A percentile compares a stretch with the other conserved stretches of the same genome.
Conservation (phyloP, 2,113 vertebrate genomes). For the Istiophorus platypterus region DNA sequence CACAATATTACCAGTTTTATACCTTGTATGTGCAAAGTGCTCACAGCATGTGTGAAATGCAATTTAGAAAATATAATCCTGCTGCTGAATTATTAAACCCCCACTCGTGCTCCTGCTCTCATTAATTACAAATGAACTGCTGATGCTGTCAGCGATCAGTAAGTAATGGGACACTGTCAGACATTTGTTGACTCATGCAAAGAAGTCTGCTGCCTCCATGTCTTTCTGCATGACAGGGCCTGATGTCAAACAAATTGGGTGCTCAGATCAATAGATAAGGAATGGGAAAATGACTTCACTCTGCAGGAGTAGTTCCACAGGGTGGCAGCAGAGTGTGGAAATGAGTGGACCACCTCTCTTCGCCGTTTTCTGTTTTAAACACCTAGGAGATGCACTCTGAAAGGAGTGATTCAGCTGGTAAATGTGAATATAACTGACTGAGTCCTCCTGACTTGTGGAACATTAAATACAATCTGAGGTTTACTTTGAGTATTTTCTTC, state of each 20-base stretch:
- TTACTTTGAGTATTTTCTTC: no score
- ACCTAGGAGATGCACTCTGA: no score
- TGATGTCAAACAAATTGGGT: conserved; percentile 10
- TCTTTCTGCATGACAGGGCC: conserved; percentile 8
- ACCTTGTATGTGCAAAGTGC: conserved; percentile 2
- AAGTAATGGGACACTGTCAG: conserved; percentile 54
- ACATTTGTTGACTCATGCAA: conserved; percentile 43
- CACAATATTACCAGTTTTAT: conserved; percentile 13
- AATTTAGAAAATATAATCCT: conserved; percentile 56
- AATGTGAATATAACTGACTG: neutral
- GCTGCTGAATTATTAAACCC: conserved; percentile 70
- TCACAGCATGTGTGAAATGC: conserved; percentile 52
- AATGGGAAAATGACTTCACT: neutral
- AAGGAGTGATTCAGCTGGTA: neutral
- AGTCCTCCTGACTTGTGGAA: no score
- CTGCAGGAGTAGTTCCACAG: conserved; percentile 42
- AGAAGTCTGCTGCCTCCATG: conserved; percentile 9
- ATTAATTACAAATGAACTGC: conserved; percentile 67
- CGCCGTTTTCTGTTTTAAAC: no score
- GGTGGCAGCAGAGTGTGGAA: conserved; percentile 67
- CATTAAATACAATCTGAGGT: no score
- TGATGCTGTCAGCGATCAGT: conserved; percentile 57
- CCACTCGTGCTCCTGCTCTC: conserved; percentile 34
- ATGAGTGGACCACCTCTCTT: neutral
- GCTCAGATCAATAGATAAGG: neutral